Evolutionary conservation across 2,113 vertebrate genomes (phyloP), one percentile per base, ranked within the genome.

Genomic region (Chitala chitala): DNA sequence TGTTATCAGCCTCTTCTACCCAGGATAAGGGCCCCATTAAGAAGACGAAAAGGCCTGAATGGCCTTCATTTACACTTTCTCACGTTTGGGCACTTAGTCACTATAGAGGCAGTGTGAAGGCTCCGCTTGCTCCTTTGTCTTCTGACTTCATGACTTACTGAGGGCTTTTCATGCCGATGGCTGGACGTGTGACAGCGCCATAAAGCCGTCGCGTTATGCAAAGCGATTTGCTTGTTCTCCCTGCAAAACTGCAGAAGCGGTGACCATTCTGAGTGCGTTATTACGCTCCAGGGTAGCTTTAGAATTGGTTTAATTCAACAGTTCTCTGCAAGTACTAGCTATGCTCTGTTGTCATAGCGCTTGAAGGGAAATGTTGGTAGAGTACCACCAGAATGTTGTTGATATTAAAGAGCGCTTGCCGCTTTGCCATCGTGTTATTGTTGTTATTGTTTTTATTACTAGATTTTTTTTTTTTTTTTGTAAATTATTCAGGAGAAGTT

Each of bases 11-110:
- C 53, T 58, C 24, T 24, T 38, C 53, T 42, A 42, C 9, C 58
- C 58, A 22, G 72, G 78, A 76, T 81, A 82, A 87, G 90, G 85
- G 86, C 86, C 83, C 85, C 81, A 90, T 91, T 87, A 87, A 74
- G 63, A 15, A 81, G 85, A n/a, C 86, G 87, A 88, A 91, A 88
- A 86, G 76, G 78, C 29, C n/a, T 90, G 86, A 90, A 91, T 89
- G 85, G 84, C 83, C 85, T 85, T 86, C 87, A 88, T 87, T 89
- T 84, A 78, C 86, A 85, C 86, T 83, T 88, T 90, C 82, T 79
- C 77, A 78, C 77, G 64, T 75, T 80, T 72, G 75, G 69, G 77
- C 80, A 77, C 73, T 74, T 72, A 73, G 68, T 71, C 68, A 42
- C 78, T 90, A 87, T 87, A 55, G 76, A 83, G 79, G 82, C 87